Conservation (phyloP, 2,888 invertebrate genomes). For the Allophyes oxyacanthae region DNA sequence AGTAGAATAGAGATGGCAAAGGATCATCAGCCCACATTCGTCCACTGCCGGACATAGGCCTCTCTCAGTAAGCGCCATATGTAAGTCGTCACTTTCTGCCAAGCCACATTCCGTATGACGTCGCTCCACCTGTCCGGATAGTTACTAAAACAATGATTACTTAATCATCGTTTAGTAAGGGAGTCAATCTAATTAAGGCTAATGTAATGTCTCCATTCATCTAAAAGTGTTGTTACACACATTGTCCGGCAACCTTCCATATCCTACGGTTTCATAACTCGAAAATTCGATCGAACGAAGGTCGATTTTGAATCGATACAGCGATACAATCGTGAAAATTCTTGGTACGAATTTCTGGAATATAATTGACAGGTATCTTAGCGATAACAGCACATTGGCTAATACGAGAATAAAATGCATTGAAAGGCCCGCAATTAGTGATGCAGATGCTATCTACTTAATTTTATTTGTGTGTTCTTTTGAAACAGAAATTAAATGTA, state of each 20-base stretch:
- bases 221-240: constrained; percentile 25
- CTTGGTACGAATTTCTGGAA: constrained; percentile 47
- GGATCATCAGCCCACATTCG: no score
- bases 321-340: constrained; percentile 56
- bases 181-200: neutral
- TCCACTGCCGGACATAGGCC: no score
- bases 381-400: constrained; percentile 44
- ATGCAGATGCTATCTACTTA: constrained; percentile 43
- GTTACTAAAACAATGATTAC: no score
- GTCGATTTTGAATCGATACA: constrained; percentile 56
- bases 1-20: no score
- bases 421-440: constrained; percentile 43
- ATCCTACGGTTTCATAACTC: constrained; percentile 65
- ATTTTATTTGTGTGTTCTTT: constrained; percentile 37
- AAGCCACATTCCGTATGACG: no score
- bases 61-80: no score
- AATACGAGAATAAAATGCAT: constrained; percentile 35
- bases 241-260: constrained; percentile 62
- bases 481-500: constrained; percentile 27
- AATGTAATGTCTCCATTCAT: constrained; percentile 37
- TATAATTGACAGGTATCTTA: constrained; percentile 57
- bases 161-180: no score
- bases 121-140: no score
- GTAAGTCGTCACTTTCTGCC: no score
- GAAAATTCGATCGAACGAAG: constrained; percentile 64